A percentile compares a stretch with the other conserved stretches of the same genome.
phyloP scores from a whole-genome alignment of 2,113 vertebrate species.

The Perccottus glenii region DNA sequence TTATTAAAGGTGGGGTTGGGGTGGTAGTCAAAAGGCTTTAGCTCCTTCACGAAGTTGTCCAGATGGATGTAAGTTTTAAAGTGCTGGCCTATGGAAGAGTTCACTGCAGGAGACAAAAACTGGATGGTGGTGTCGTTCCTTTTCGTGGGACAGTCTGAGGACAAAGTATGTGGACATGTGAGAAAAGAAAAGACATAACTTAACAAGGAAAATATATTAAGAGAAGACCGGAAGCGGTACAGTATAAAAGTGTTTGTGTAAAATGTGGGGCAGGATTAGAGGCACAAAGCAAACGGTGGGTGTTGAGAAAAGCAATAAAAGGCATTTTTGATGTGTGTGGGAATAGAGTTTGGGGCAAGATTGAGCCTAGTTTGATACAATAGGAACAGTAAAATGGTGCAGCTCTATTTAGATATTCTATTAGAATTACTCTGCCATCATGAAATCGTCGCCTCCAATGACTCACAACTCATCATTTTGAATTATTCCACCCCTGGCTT shows the following conservation, averaged over 20 bases:
- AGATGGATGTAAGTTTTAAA: conserved; percentile 82
- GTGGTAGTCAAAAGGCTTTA: conserved; percentile 87
- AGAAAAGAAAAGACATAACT: neutral
- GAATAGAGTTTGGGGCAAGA: neutral
- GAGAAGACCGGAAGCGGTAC: neutral
- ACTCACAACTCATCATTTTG: conserved; percentile 35
- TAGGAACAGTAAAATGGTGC: conserved; percentile 17
- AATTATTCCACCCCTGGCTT: conserved; percentile 41
- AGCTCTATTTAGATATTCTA: conserved; percentile 28
- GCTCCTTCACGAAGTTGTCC: conserved; percentile 81
- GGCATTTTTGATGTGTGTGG: conserved; percentile 10
- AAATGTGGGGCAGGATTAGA: conserved; percentile 9
- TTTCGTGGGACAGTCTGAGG: conserved; percentile 20
- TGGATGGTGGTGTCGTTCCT: conserved; percentile 83
- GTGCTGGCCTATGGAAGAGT: conserved; percentile 71
- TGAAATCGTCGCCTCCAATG: conserved; percentile 33
- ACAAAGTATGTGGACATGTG: conserved; percentile 30
- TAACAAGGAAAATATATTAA: neutral
- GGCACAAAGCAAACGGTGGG: conserved; percentile 13
- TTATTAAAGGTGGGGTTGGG: conserved; percentile 84
- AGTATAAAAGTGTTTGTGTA: neutral
- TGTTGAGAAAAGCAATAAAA: conserved; percentile 11
- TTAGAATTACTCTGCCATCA: conserved; percentile 30
- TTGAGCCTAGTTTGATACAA: conserved; percentile 12
- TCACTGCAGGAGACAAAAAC: conserved; percentile 86